Conservation (phyloP, 2,888 invertebrate genomes). For the Erebia ligea region DNA sequence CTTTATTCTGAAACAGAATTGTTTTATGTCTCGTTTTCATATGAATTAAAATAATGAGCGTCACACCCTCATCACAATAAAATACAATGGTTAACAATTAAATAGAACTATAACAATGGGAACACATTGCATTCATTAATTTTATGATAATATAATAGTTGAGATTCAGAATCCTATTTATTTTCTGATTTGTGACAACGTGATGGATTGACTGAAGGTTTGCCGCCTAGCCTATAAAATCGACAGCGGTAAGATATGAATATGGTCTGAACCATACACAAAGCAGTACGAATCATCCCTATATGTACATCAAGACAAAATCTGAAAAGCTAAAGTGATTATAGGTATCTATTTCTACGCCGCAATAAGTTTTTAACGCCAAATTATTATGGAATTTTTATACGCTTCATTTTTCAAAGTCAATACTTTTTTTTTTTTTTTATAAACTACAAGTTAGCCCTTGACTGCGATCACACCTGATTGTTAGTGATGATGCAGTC, state of each 20-base stretch:
- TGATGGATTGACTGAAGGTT: neutral
- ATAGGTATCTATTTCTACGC: too few species aligned
- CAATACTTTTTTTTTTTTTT: too few species aligned
- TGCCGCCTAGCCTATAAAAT: too few species aligned
- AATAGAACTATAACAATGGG: conserved; percentile 58
- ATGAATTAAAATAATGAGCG: conserved; percentile 42
- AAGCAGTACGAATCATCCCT: too few species aligned
- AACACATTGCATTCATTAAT: conserved; percentile 51
- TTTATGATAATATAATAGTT: conserved; percentile 19
- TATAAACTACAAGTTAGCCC: too few species aligned
- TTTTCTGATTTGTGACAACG: neutral
- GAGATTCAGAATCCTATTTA: neutral
- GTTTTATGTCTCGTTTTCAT: conserved; percentile 22
- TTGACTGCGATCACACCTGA: too few species aligned
- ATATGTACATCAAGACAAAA: too few species aligned
- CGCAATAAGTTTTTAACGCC: too few species aligned
- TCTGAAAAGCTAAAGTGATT: too few species aligned
- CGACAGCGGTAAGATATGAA: too few species aligned
- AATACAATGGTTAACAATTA: conserved; percentile 44
- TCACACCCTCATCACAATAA: conserved; percentile 46
- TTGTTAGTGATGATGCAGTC: too few species aligned
- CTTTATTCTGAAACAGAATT: neutral
- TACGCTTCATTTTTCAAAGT: neutral
- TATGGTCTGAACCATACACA: too few species aligned
- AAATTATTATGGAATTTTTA: neutral